Base-by-base conservation (phyloP, 2,888 invertebrate genomes). In the Drosophila picticornis region DNA sequence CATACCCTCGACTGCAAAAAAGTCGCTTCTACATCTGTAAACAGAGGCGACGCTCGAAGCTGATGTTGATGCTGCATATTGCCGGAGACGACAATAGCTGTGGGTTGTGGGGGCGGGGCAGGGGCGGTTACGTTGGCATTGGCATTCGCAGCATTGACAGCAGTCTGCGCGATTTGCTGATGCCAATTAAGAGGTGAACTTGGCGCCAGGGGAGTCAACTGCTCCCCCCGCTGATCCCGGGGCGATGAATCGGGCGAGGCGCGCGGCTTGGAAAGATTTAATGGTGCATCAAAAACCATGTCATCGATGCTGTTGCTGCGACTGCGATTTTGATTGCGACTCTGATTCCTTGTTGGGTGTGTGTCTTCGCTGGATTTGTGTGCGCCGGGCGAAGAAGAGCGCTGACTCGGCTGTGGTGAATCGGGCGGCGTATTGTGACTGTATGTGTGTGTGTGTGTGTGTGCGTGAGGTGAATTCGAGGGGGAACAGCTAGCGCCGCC, bases 261-360 rank as follows among this genome's bases (percentile, higher is more conserved):
- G 62, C 97, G 96, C 67, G 98, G 98, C 94, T 98, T 98, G 90
- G 96, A 96, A 61, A 98, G 95, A 94, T 98, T 98, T 51, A 98
- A 94, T 2, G 98, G 98, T 2, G 97, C 95, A 92, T 98, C 46
- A 9, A 46, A 46, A 27, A 46, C 98, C 0, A 96, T 96, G 93
- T 97, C 87, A 10, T 98, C 0, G 3, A 72, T 58, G 4, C 59
- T 69, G 29, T 36, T 69, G 75, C 9, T 82, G 68, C 11, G 68
- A 79, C 25, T 46, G 16, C 46, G 9, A 25, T 16, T 82, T 62
- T 9, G 68, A 29, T 19, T 80, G 75, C 4, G 83, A 79, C 25
- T 46, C 46, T 46, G 46, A 46, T 46, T 76, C 75, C 9, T 40
- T 11, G 25, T 40, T 52, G 19, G 16, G 46, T 16, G 34, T 57